Evolutionary conservation across 2,888 invertebrate genomes (phyloP), one percentile per base, ranked within the genome.

Genomic region (Drosophila fulvimacula): DNA sequence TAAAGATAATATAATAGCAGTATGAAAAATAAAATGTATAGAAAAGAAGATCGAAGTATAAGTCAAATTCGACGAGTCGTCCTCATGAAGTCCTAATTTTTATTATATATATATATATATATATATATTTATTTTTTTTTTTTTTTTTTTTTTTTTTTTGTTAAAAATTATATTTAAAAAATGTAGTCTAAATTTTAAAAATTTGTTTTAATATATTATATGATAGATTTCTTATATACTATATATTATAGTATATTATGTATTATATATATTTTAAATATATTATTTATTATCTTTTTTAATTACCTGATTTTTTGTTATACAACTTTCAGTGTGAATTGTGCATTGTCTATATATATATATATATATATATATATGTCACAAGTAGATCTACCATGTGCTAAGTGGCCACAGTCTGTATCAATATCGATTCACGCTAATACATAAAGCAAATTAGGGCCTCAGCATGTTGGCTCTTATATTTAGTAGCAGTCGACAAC

Each of bases 401-500:
- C 58, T 82, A 82, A 82, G 36, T 88, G 76, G 38, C 52, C 39
- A 41, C 44, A 67, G 59, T 55, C 59, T 24, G 52, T 42, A 30
- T 56, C 60, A 27, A 24, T 27, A 48, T 32, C 27, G 15, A 10
- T 27, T 30, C n/a, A 15, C 17, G 63, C 59, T 65, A 69, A 76
- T 65, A 57, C 17, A 34, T 41, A 41, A 39, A 56, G 39, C 46
- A 76, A 79, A 81, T 55, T 53, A 36, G 27, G 17, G 27, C 10
- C 21, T 17, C 42, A 13, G 5, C 21, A 2, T 58, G 55, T 79
- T 79, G 39, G 46, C 49, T 38, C 46, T 52, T n/a, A 17, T 46
- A 58, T 41, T 74, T 74, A 74, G 74, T 66, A 52, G 9, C 21
- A 56, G 10, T 19, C 36, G 13, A 36, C 49, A 38, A 27, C 10